Evolutionary conservation across 2,797 vertebrate genomes (phyloP), one percentile per base, ranked within the genome.

Genomic region (Centropyge bicolor): DNA sequence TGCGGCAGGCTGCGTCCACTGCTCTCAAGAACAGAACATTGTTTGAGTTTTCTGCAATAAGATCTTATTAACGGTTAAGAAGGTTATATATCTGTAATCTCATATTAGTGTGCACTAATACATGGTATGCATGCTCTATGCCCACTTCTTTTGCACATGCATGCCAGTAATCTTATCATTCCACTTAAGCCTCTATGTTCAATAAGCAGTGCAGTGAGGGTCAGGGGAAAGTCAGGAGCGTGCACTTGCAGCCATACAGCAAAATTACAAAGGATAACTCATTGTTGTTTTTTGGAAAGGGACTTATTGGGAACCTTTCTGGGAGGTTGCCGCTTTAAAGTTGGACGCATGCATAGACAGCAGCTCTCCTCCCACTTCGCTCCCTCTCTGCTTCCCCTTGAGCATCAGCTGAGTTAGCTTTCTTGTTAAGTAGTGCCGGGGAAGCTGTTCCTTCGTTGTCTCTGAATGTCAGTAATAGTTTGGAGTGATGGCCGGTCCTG

Each of bases 371-470:
- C 24, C 70, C 0, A 16, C 11, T 81, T 57, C 74, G 8, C 49
- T 69, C 60, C 38, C 55, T 66, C 51, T 24, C 65, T 49, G 49
- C 60, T 76, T 73, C 71, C 73, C 75, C 70, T 24, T 70, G 5
- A 86, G 84, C 78, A 84, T 88, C 84, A 90, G 86, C 88, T 85
- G 89, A 91, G 76, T 82, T 82, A 66, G 75, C 80, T 80, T 71
- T 88, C 78, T 84, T 62, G 57, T 49, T 89, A 78, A 86, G 84
- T 83, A 81, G 72, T 69, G 76, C 78, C 71, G 82, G 66, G 51
- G 78, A 87, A 77, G 89, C 85, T 75, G 80, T 85, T 87, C 62
- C 78, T 81, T 78, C 22, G 48, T 59, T 75, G 62, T 38, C 72
- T 75, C 65, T 83, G 67, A 69, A 71, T 87, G 80, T 89, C 91